phyloP scores from a whole-genome alignment of 2,888 invertebrate genomes.

The Drosophila maculinotata region DNA sequence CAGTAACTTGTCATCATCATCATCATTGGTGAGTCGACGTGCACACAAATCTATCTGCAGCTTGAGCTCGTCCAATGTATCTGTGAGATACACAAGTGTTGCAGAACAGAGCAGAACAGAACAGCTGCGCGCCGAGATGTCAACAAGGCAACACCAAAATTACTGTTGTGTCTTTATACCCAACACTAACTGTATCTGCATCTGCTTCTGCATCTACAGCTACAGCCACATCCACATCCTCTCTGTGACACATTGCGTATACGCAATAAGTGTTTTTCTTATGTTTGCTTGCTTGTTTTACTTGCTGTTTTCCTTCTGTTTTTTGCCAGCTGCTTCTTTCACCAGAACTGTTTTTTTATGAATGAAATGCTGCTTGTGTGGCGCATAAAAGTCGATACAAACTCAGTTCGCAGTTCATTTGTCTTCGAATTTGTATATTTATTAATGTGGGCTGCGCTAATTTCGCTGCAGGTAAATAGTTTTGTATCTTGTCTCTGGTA shows the following conservation, averaged over 20 bases:
- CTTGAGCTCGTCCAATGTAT: conserved; percentile 15
- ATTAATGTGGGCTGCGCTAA: conserved; percentile 52
- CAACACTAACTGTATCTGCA: neutral
- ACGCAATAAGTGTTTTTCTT: conserved; percentile 43
- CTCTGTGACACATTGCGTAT: conserved; percentile 61
- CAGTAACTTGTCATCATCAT: conserved; percentile 41
- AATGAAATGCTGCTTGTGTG: conserved; percentile 12
- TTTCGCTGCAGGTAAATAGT: conserved; percentile 35
- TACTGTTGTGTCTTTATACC: no score
- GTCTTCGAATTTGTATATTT: conserved; percentile 22
- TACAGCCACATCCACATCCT: conserved; percentile 6
- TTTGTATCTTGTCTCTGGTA: conserved; percentile 34
- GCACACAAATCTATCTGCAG: conserved; percentile 19
- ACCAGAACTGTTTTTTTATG: conserved; percentile 22
- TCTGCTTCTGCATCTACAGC: neutral
- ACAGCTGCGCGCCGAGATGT: conserved; percentile 23
- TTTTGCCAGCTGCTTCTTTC: neutral
- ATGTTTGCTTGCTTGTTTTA: conserved; percentile 10
- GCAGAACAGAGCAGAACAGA: no score
- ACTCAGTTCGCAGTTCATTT: conserved; percentile 29
- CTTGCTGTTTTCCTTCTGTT: conserved; percentile 3
- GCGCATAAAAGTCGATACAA: conserved; percentile 11
- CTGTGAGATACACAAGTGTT: conserved; percentile 15
- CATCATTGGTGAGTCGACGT: conserved; percentile 46
- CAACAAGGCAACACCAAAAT: no score